Percentiles rank a stretch among this genome's conserved stretches.
Evolutionary conservation across 2,888 invertebrate genomes (phyloP).

Genomic region (Prenolepis imparis): DNA sequence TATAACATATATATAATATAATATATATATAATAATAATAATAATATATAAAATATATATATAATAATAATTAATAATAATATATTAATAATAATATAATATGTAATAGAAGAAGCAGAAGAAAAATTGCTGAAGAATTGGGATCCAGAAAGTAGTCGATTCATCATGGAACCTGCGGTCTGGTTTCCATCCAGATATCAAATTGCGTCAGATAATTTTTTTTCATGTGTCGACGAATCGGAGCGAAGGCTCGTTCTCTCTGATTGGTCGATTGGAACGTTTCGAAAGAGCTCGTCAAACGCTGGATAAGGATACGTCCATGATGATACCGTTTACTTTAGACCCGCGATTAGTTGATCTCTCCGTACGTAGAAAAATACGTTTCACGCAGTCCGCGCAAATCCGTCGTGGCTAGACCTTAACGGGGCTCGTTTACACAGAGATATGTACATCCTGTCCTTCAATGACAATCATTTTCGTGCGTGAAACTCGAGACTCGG

Average conservation of each 20-base stretch:
- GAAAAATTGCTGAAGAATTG: no score
- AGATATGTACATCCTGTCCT: conserved; percentile 54
- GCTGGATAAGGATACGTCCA: neutral
- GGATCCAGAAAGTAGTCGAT: no score
- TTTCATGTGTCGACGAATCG: neutral
- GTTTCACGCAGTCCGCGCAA: neutral
- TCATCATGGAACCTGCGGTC: no score
- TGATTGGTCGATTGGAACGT: neutral
- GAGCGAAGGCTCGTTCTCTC: neutral
- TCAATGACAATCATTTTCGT: conserved; percentile 82
- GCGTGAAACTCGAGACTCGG: conserved; percentile 69
- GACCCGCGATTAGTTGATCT: neutral
- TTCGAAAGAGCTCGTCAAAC: neutral
- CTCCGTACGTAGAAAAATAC: neutral
- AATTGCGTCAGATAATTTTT: neutral
- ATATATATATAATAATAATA: no score
- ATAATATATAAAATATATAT: no score
- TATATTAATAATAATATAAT: no score
- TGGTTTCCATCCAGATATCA: no score
- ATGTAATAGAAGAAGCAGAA: no score
- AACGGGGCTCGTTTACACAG: neutral
- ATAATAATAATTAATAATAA: no score
- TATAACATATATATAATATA: no score
- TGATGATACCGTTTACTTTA: neutral
- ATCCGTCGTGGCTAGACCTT: neutral